Base-by-base conservation (phyloP, 2,113 vertebrate genomes). In the Nannobrachium achirus region DNA sequence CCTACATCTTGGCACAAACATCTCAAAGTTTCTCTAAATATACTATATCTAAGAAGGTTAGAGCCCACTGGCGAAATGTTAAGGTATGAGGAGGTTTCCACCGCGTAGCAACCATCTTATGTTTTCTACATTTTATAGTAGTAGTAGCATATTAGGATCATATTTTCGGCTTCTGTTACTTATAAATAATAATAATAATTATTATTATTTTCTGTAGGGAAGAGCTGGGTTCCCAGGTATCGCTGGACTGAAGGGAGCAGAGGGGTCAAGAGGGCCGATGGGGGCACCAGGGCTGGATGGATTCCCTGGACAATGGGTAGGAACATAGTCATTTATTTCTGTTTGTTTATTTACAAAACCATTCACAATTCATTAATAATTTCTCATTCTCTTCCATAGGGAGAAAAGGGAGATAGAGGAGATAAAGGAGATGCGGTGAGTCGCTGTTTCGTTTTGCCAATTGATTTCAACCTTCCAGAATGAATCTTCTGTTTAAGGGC, bases 381-480 rank as follows among this genome's bases (percentile, higher is more conserved):
- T 39, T 4, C 13, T 60, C 55, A 20, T 68, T 88, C 51, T n/a
- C 18, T 82, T 78, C 15, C 83, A 71, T 41, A 99, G 97, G 97
- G 97, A 49, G 72, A 78, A n/a, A 96, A 93, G 68, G 97, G 97
- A 69, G 92, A 94, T 1, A 81, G 65, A 56, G 97, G 97, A 52
- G 76, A 61, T 15, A 88, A 59, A 0, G 97, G 97, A 0, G 91
- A 95, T 56, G 89, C 74, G 80, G 97, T 98, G 69, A 92, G 95
- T 89, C 56, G 11, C 10, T 39, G 11, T 70, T 7, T n/a, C 33
- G 4, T 66, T 19, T 10, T 11, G 1, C 25, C 25, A 33, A 33
- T n/a, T n/a, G n/a, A n/a, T 33, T 33, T 33, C 25, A 33, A 4
- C 25, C 25, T 33, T 33, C 25, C 25, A 33, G 25, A 33, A 33